These are phyloP conservation scores for Netelia melanura DNA, from an alignment of 2,888 invertebrate species.

Conservation along the genomic window DNA sequence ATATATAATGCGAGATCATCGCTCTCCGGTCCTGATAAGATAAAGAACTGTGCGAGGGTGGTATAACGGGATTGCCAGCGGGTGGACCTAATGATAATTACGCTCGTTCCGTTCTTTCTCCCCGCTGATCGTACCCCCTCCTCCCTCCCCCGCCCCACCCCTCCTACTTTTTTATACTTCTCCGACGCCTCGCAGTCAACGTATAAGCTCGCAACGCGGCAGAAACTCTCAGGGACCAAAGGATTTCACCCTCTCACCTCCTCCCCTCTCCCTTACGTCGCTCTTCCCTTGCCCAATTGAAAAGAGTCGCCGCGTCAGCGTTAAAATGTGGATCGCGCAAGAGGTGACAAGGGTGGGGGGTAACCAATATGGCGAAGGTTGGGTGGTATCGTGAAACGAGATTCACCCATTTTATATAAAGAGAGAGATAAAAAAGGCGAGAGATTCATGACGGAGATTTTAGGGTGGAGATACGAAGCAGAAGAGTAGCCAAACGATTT, in stretches of 20 bases:
- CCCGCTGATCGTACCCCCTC: slow-evolving; percentile 1
- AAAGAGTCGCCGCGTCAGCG: slow-evolving; percentile 65
- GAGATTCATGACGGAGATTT: slow-evolving; percentile 6
- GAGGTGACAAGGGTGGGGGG: slow-evolving; percentile 13
- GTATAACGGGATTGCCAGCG: slow-evolving; percentile 47
- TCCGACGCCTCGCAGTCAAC: slow-evolving; percentile 4
- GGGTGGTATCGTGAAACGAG: slow-evolving; percentile 49
- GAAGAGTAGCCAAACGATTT: slow-evolving; percentile 32
- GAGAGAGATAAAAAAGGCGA: not conserved
- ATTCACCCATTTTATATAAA: slow-evolving; percentile 33
- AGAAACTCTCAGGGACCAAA: slow-evolving; percentile 43
- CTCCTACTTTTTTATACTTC: slow-evolving; percentile 25
- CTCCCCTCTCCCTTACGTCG: not conserved
- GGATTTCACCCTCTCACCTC: slow-evolving; percentile 14
- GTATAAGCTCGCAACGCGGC: slow-evolving; percentile 24
- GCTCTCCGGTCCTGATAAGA: slow-evolving; percentile 35
- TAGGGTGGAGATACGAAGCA: not conserved
- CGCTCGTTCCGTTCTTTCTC: slow-evolving; percentile 17
- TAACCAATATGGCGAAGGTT: slow-evolving; percentile 37
- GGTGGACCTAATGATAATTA: slow-evolving; percentile 66
- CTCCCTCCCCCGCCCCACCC: not conserved
- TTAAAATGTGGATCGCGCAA: slow-evolving; percentile 50
- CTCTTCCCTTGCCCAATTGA: slow-evolving; percentile 51
- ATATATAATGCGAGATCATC: slow-evolving; percentile 52
- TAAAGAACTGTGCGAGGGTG: not conserved